Percentiles rank a stretch among this genome's conserved stretches.
Conservation (phyloP, 2,113 vertebrate species). For the Tauraco erythrolophus region DNA sequence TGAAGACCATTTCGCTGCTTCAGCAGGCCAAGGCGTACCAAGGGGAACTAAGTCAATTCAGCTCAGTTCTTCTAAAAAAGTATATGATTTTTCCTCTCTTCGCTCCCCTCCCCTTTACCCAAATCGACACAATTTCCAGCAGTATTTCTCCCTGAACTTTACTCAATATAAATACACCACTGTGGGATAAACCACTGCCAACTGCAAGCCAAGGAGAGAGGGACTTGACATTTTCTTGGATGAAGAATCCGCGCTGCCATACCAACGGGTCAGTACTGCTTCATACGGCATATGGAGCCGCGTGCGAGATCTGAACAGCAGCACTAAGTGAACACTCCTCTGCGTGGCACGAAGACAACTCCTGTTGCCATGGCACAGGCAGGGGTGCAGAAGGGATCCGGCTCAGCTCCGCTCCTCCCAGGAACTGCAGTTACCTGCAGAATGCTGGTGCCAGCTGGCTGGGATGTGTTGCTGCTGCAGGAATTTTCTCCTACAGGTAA, state of each 20-base stretch:
- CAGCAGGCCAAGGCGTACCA: neutral
- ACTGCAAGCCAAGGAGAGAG: slow-evolving; percentile 6
- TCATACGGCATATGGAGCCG: neutral
- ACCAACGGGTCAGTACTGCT: neutral
- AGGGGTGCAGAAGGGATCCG: neutral
- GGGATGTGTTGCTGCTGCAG: neutral
- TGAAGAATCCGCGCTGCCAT: neutral
- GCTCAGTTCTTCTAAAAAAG: neutral
- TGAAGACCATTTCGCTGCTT: slow-evolving; percentile 32
- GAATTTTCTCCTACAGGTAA: neutral
- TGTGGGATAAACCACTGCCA: slow-evolving; percentile 30
- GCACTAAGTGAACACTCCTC: neutral
- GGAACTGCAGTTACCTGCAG: neutral
- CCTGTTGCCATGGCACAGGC: slow-evolving; percentile 25
- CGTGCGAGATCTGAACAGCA: neutral
- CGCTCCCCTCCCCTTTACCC: neutral
- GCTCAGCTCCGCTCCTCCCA: neutral
- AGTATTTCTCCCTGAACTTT: slow-evolving; percentile 45
- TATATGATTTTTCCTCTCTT: neutral
- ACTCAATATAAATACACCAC: neutral
- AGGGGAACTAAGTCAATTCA: neutral
- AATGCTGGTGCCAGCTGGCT: neutral
- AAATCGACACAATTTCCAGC: neutral
- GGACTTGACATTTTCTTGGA: slow-evolving; percentile 34
- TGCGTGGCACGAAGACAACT: neutral